Evolutionary conservation across 2,888 invertebrate genomes (phyloP), one percentile per base, ranked within the genome.

Genomic region (Acrocyrtus sp.): DNA sequence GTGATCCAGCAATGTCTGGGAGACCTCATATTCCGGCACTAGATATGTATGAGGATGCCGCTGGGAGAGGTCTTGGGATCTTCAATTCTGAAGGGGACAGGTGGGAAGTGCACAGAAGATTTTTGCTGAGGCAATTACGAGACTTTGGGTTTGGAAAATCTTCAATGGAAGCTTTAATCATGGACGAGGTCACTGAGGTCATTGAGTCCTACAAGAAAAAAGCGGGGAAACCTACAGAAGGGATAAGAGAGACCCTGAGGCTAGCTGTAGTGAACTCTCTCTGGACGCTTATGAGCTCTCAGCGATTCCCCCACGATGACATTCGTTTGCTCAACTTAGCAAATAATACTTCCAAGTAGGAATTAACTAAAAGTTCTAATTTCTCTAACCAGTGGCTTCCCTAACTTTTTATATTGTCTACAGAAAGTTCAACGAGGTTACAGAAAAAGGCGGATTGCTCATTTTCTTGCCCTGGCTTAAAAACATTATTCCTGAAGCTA

Each of bases 251-350:
- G 22, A 6, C 47, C 1, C 47, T 67, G n/a, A 39, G 48, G 6
- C 24, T 66, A 10, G 61, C 67, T 0, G 67, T 67, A 17, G 53
- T 66, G 3, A 73, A 73, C 27, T 66, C 72, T 19, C 48, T 70
- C 6, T 70, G 70, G 70, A 70, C 63, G 0, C 27, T 70, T n/a
- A 53, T 70, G 15, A 65, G 53, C 22, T 61, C 61, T 17, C 45
- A 67, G 17, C 34, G 72, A 43, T 66, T 51, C 24, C 54, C 17
- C 8, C 61, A 54, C 26, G 61, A 73, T 29, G 72, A 66, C 41
- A 10, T n/a, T 21, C 8, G 24, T 6, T 2, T 50, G 3, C 5
- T 15, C 12, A 6, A 6, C 8, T 15, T 50, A 6, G 6, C 50
- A 4, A 24, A 24, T 10, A 24, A 50, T 24, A 24, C 24, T 3